phyloP scores from a whole-genome alignment of 2,113 vertebrate species.

The Siphamia tubifer region DNA sequence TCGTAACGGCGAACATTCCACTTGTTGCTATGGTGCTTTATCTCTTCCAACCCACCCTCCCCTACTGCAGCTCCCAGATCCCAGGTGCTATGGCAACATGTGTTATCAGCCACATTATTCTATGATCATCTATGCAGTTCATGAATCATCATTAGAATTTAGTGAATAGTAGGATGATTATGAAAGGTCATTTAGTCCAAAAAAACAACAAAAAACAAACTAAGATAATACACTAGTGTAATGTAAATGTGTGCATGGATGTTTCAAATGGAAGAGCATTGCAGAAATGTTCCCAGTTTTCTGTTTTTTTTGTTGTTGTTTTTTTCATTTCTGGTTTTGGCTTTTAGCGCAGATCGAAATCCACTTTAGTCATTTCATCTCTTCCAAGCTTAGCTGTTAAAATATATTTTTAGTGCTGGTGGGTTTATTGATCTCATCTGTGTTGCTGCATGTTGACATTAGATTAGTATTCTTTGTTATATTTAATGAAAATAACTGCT shows the following conservation, averaged over 20 bases:
- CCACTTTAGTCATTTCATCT: background rate
- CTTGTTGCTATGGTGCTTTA: slow-evolving; percentile 66
- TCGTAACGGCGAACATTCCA: slow-evolving; percentile 26
- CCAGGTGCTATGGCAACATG: slow-evolving; percentile 70
- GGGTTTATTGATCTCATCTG: background rate
- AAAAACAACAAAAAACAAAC: background rate
- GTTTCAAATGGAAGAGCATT: no score
- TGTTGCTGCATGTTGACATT: background rate
- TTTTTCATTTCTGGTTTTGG: background rate
- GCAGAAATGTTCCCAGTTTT: no score
- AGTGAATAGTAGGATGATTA: background rate
- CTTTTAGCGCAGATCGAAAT: background rate
- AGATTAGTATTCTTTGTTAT: background rate
- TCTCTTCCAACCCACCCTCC: background rate
- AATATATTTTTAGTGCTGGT: background rate
- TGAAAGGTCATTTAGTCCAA: background rate
- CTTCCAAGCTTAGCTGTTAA: background rate
- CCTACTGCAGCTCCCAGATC: slow-evolving; percentile 33
- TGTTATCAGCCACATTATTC: slow-evolving; percentile 59
- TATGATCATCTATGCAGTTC: background rate
- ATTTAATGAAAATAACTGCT: no score
- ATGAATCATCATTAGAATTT: background rate
- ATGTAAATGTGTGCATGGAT: background rate
- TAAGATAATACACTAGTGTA: background rate
- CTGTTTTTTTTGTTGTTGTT: no score